Conservation (phyloP, 2,888 invertebrate genomes). For the Caenorhabditis sulstoni region DNA sequence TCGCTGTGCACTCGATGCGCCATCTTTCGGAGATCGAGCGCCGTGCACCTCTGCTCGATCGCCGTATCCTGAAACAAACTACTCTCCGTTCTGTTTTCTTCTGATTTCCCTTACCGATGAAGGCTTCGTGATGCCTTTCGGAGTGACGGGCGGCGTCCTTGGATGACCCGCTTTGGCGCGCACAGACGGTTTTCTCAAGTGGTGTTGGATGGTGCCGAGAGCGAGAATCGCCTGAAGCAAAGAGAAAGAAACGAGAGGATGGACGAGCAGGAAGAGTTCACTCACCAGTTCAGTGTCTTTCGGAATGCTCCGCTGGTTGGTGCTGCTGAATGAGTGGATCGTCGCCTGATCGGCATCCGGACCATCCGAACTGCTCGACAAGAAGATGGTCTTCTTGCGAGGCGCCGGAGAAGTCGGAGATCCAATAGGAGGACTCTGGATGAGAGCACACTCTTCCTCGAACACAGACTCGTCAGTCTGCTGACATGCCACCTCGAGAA, state of each 20-base stretch:
- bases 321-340: slow-evolving; percentile 50
- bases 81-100: neutral
- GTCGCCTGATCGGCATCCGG: slow-evolving; percentile 45
- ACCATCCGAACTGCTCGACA: slow-evolving; percentile 31
- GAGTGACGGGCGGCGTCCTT: slow-evolving; percentile 1
- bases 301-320: slow-evolving; percentile 48
- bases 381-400: slow-evolving; percentile 32
- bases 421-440: neutral
- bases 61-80: slow-evolving; percentile 27
- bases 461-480: slow-evolving; percentile 33
- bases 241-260: too few relatives aligned
- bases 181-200: slow-evolving; percentile 58
- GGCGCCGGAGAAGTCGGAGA: slow-evolving; percentile 1
- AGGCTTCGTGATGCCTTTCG: neutral
- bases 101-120: slow-evolving; percentile 19
- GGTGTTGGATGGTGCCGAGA: slow-evolving; percentile 61
- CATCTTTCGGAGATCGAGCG: slow-evolving; percentile 29
- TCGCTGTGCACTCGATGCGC: slow-evolving; percentile 44
- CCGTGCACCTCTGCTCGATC: slow-evolving; percentile 20
- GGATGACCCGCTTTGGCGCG: slow-evolving; percentile 24
- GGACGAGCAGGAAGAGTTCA: neutral
- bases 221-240: slow-evolving; percentile 61
- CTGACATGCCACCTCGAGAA: slow-evolving; percentile 65
- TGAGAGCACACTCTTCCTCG: slow-evolving; percentile 19
- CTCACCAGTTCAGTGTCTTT: slow-evolving; percentile 51